Evolutionary conservation across 2,113 vertebrate genomes (phyloP).

Genomic region (Gasterosteus aculeatus): DNA sequence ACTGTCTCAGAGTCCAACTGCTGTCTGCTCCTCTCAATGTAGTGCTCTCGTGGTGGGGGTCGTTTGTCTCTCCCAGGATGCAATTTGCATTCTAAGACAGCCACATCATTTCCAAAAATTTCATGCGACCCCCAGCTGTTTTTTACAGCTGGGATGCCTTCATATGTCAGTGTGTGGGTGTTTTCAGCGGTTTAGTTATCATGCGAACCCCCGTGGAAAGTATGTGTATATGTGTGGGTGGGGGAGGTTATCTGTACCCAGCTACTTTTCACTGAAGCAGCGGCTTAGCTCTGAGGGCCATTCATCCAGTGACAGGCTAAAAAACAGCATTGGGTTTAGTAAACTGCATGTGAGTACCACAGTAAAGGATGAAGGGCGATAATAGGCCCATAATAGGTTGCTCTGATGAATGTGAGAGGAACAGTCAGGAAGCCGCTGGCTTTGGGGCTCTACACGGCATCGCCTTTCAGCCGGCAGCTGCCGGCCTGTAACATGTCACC

Average conservation of each 20-base stretch:
- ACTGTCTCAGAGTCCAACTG: constrained; percentile 1
- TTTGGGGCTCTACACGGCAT: neutral
- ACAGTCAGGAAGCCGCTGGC: constrained; percentile 43
- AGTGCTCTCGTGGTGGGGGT: neutral
- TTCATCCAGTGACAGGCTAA: constrained; percentile 42
- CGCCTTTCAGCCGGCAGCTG: neutral
- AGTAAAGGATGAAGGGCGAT: constrained; percentile 59
- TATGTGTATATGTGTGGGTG: neutral
- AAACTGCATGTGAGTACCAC: constrained; percentile 47
- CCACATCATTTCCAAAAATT: constrained; percentile 18
- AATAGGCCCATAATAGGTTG: constrained; percentile 38
- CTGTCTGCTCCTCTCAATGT: constrained; percentile 3
- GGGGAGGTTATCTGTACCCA: constrained; percentile 13
- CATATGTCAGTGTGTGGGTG: constrained; percentile 18
- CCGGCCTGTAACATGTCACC: constrained; percentile 30
- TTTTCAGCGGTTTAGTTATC: constrained; percentile 5
- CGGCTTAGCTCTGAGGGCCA: constrained; percentile 36
- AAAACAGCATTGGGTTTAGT: constrained; percentile 29
- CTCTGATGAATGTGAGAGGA: constrained; percentile 73
- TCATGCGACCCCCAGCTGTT: constrained; percentile 17
- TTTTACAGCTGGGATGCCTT: constrained; percentile 25
- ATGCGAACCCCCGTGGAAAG: neutral
- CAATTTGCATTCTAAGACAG: constrained; percentile 29
- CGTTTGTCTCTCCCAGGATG: constrained; percentile 2
- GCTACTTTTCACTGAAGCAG: constrained; percentile 17